Evolutionary conservation across 53 echinoderm and acorn worm species (phyloP), one percentile per base, ranked within the genome.

Genomic region (Apostichopus leukothele): DNA sequence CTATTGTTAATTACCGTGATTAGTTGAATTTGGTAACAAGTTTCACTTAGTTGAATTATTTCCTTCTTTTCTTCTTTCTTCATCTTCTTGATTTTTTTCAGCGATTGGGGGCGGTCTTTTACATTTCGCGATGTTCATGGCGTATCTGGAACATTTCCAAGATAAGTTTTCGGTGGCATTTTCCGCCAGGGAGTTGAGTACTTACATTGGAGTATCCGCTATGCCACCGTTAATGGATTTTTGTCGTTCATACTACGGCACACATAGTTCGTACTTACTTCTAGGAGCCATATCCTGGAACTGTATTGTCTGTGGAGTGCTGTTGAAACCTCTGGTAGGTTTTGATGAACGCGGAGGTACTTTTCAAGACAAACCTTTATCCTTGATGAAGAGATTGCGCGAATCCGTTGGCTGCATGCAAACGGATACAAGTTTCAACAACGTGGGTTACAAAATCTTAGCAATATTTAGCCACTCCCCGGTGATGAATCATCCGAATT

Each of bases 121-220:
- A 27, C 84, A 84, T 60, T 60, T 84, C 23, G 84, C 84, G 8
- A 57, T 84, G 60, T 84, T 84, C 11, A 84, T 84, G 84, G 53
- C 84, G 5, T 84, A 60, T 23, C 53, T 84, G 12, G 84, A 84
- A 84, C 84, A 84, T 14, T 84, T 84, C 14, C 23, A 27, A 60
- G 84, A 84, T 9, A 84, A 84, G 27, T 84, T 84, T 61, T 23
- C 84, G 13, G 84, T 84, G 59, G 84, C 84, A 11, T 84, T 84
- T 16, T 84, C 84, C 6, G 61, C 63, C 13, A 19, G 84, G 13
- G 84, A 84, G 25, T 23, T 84, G 6, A 54, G 23, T 11, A 84
- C 84, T 16, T 84, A 84, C 63, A 3, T 84, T 23, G 84, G 84
- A 54, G 63, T 84, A 18, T 84, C 84, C 21, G 26, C 61, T 9